Evolutionary conservation across 2,113 vertebrate species (phyloP), one percentile per base, ranked within the genome.

Genomic region (Hepsetus odoe): DNA sequence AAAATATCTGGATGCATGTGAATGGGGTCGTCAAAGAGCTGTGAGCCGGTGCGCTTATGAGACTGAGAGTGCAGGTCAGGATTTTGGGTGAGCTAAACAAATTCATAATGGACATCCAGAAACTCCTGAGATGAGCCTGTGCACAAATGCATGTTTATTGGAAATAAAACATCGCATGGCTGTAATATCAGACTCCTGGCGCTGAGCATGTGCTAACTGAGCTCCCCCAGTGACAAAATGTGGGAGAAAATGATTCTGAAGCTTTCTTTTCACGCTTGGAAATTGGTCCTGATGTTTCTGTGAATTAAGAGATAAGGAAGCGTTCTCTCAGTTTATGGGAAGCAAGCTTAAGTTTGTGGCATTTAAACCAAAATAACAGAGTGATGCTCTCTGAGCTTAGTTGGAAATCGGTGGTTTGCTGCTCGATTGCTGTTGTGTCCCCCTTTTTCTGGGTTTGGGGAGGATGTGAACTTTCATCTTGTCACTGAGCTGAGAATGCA

Each of bases 401-500:
- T 84, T 77, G 82, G 66, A 83, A 68, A 35, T 26, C 30, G 49
- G 73, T 68, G 67, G 77, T 77, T 22, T n/a, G n/a, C 72, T 59
- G 81, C 55, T 59, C 46, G 75, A 87, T 85, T 82, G 80, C 69
- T 82, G 77, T 55, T 10, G 80, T 83, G 81, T 85, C 62, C 20
- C 11, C 18, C 46, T 14, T 49, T 49, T 49, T 49, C 18, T 1
- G 18, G 18, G 46, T 20, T 5, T 38, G 42, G 76, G 51, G 64
- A 61, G 77, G 82, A 46, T 85, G 71, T 81, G 85, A 86, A 85
- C 80, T 83, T 82, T 73, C 76, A 81, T 81, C 38, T 80, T 64
- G 67, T 84, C 72, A 85, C 58, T 33, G 59, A 73, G 81, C 87
- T 87, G 71, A 67, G 77, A 79, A 80, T 53, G 75, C 32, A 62